Conservation (phyloP, 2,797 vertebrate genomes). For the Acipenser transmontanus region DNA sequence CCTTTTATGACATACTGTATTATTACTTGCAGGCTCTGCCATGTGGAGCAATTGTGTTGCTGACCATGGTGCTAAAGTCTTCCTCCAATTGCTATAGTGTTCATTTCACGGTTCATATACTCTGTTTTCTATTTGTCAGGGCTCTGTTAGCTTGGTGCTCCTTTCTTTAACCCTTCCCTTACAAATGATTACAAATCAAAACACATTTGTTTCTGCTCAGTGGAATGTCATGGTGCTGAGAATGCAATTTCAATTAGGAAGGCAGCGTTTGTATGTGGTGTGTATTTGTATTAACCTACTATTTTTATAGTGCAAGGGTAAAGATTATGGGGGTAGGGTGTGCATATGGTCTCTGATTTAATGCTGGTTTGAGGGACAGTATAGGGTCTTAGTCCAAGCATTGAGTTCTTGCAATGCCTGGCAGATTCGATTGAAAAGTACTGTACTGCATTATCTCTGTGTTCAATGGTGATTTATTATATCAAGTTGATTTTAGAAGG, state of each 20-base stretch:
- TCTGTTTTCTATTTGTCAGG: slow-evolving; percentile 72
- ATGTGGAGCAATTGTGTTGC: slow-evolving; percentile 73
- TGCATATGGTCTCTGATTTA: no score
- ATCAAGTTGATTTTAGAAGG: no score
- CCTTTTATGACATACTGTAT: slow-evolving; percentile 28
- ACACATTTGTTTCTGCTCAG: slow-evolving; percentile 56
- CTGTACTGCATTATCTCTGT: no score
- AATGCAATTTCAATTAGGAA: slow-evolving; percentile 49
- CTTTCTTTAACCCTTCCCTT: slow-evolving; percentile 72
- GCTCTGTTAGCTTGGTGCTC: slow-evolving; percentile 62
- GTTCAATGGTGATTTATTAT: no score
- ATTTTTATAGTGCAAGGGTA: no score
- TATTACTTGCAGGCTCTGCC: slow-evolving; percentile 65
- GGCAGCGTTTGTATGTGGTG: slow-evolving; percentile 19
- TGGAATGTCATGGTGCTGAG: slow-evolving; percentile 30
- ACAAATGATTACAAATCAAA: slow-evolving; percentile 74
- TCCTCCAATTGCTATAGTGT: slow-evolving; percentile 70
- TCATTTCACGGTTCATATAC: slow-evolving; percentile 81
- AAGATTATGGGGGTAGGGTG: no score
- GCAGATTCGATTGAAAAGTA: no score
- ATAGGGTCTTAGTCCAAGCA: no score
- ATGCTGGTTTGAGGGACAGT: no score
- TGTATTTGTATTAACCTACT: neutral
- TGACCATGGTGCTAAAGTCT: slow-evolving; percentile 72
- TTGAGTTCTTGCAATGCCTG: no score